Conservation (phyloP, 2,797 vertebrate species). For the Rhynchonycteris naso region DNA sequence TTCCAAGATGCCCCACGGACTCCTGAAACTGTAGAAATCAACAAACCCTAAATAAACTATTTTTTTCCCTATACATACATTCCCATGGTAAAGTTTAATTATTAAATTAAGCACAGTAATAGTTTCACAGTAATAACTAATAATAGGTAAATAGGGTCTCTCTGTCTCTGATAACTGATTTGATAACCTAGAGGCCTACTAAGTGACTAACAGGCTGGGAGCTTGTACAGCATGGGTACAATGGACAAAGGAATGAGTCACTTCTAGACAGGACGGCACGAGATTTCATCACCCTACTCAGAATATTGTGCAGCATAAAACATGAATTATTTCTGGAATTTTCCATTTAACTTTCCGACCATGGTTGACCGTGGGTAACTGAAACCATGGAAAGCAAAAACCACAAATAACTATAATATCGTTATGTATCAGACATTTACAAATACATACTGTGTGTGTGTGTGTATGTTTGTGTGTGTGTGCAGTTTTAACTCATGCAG, state of each 20-base stretch:
- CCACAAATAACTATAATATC: neutral
- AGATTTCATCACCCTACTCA: neutral
- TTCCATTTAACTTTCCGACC: neutral
- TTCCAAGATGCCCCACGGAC: neutral
- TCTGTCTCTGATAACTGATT: neutral
- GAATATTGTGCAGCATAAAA: neutral
- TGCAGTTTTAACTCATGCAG: neutral
- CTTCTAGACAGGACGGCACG: neutral
- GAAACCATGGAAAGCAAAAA: neutral
- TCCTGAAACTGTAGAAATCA: neutral
- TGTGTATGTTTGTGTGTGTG: neutral
- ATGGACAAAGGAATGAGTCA: neutral
- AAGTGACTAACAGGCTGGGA: neutral
- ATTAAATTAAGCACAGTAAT: neutral
- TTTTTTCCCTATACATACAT: neutral
- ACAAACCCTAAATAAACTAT: neutral
- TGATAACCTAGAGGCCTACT: neutral
- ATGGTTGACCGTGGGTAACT: neutral
- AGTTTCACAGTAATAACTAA: neutral
- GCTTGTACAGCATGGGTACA: neutral
- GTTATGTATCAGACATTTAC: neutral
- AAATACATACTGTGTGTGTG: neutral
- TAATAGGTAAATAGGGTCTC: neutral
- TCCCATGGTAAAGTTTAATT: neutral
- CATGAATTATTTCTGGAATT: neutral